phyloP scores from a whole-genome alignment of 2,888 invertebrate species.

The Parnassius glacialis region DNA sequence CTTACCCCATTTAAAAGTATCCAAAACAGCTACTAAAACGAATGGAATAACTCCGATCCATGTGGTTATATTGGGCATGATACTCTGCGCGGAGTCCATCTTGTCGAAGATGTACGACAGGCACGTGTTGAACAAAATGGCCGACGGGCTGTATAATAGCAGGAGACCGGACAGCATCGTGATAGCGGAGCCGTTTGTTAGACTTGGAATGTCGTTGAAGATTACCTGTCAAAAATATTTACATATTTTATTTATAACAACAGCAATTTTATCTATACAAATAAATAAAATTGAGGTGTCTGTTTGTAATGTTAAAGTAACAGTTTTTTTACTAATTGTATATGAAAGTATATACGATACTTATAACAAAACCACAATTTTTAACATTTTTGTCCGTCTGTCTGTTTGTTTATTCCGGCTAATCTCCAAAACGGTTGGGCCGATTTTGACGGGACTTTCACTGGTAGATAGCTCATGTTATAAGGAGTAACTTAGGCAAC shows the following conservation, averaged over 20 bases:
- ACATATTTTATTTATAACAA: neutral
- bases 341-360: too few species aligned
- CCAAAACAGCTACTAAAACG: constrained; percentile 85
- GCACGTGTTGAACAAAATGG: constrained; percentile 88
- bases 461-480: too few species aligned
- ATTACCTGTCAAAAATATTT: constrained; percentile 69
- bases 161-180: constrained; percentile 84
- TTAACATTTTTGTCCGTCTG: too few species aligned
- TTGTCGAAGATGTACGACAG: constrained; percentile 91
- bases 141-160: constrained; percentile 86
- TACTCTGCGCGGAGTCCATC: constrained; percentile 90
- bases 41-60: constrained; percentile 89
- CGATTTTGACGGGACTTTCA: too few species aligned
- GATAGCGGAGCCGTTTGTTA: constrained; percentile 85
- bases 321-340: too few species aligned
- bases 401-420: too few species aligned
- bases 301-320: too few species aligned
- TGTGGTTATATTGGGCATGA: constrained; percentile 88
- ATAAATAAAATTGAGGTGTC: too few species aligned
- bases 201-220: constrained; percentile 85
- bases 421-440: too few species aligned
- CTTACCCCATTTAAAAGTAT: constrained; percentile 86
- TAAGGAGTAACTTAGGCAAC: too few species aligned
- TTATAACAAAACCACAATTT: too few species aligned
- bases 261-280: too few species aligned